Evolutionary conservation across 2,888 invertebrate genomes (phyloP), one percentile per base, ranked within the genome.

Genomic region (Myathropa florea): DNA sequence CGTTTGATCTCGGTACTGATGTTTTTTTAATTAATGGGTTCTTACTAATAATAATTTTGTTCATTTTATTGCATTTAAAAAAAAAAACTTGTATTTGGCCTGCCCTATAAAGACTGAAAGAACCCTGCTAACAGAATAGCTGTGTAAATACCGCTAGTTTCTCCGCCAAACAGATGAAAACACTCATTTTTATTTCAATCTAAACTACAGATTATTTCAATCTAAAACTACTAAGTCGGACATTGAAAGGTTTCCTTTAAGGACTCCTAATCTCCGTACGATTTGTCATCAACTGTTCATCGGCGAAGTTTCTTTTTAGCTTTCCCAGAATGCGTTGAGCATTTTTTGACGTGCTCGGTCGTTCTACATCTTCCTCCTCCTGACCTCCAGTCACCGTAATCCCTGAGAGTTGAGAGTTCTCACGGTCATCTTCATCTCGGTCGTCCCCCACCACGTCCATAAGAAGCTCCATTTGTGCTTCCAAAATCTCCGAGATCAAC

Each of bases 391-490:
- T 14, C 57, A 57, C 57, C 3, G 24, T 4, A n/a, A 26, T 12
- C 3, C 4, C 57, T 3, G 24, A 26, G 23, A 23, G 57, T 1
- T 12, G n/a, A 57, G 6, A 24, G 24, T 12, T 3, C 4, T 53
- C 10, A 0, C 12, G 26, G 6, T 14, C 18, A 3, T 10, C 30
- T 4, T 79, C 18, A 3, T 14, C 21, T 7, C 26, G 4, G 10
- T 18, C 3, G 24, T 3, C 9, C 7, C 28, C 36, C 4, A 53
- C 3, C 0, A 33, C 24, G 10, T 61, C 71, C 3, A 10, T 14
- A 2, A 85, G 46, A 12, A 85, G 76, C 14, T 77, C 61, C 59
- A 77, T 72, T 59, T 85, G 84, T 1, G 81, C 28, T 10, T 76
- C 63, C 14, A 81, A 57, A 28, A 85, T 63, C 7, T 81, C 59